A percentile compares a stretch with the other conserved stretches of the same genome.
Evolutionary conservation across 2,888 invertebrate species (phyloP).

Genomic region (Zootermopsis nevadensis): DNA sequence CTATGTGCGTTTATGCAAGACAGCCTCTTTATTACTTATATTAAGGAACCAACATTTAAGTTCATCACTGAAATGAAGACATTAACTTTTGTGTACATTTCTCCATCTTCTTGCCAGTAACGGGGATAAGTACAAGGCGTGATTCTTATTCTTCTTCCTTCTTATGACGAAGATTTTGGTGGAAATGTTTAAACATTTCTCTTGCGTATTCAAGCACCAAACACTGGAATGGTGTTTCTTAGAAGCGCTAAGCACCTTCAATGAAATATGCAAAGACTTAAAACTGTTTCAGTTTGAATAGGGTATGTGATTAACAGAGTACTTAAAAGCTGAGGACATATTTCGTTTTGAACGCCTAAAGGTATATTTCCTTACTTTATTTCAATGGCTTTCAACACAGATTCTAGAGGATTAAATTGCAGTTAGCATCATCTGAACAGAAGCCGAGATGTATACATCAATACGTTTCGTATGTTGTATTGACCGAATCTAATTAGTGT

Average conservation of each 20-base stretch:
- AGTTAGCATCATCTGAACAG: too few relatives aligned
- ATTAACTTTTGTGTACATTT: background rate
- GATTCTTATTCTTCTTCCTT: background rate
- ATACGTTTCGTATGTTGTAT: too few relatives aligned
- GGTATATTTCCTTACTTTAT: background rate
- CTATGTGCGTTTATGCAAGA: too few relatives aligned
- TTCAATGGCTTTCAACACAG: background rate
- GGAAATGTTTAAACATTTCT: background rate
- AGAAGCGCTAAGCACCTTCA: background rate
- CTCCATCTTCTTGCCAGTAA: background rate
- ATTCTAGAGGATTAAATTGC: too few relatives aligned
- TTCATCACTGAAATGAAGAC: too few relatives aligned
- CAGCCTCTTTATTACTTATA: background rate
- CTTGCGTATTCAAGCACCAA: background rate
- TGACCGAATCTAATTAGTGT: too few relatives aligned
- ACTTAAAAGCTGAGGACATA: background rate
- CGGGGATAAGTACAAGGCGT: background rate
- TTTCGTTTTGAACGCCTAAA: background rate
- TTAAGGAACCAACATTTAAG: background rate
- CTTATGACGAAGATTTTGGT: background rate
- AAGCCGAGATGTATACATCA: too few relatives aligned
- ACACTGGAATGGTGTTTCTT: background rate
- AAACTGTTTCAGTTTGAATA: background rate
- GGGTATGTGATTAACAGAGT: background rate
- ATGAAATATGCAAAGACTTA: constrained; percentile 16